Conservation (phyloP, 1,140 invertebrate genomes). For the Camponotus vicinus region DNA sequence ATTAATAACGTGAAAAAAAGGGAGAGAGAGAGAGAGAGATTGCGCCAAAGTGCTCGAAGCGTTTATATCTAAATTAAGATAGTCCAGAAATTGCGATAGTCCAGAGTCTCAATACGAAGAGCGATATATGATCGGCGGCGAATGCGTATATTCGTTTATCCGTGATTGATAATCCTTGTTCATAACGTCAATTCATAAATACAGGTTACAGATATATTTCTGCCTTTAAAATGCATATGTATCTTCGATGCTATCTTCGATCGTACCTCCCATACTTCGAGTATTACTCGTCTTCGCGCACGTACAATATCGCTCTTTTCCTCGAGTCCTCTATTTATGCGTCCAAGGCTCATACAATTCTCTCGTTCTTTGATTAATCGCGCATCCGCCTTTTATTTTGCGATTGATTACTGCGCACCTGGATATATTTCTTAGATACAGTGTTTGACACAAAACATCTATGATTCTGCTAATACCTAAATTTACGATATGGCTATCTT, state of each 20-base stretch:
- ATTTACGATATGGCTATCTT: constrained; percentile 1
- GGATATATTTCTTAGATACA: background rate
- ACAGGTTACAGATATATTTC: constrained; percentile 54
- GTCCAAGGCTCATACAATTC: constrained; percentile 34
- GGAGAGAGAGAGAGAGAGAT: background rate
- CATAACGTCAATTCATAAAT: constrained; percentile 62
- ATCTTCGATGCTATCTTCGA: constrained; percentile 55
- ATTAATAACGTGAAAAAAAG: background rate
- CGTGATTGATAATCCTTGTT: constrained; percentile 61
- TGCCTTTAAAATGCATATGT: constrained; percentile 58
- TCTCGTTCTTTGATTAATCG: constrained; percentile 53
- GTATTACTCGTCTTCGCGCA: constrained; percentile 56
- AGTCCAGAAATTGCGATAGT: constrained; percentile 6
- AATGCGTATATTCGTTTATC: constrained; percentile 37
- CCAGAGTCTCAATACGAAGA: constrained; percentile 1
- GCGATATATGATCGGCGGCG: background rate
- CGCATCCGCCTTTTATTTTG: constrained; percentile 45
- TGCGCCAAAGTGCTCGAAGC: too few species aligned
- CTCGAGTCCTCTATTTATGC: constrained; percentile 39
- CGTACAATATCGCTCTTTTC: constrained; percentile 44
- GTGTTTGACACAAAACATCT: constrained; percentile 19
- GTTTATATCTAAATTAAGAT: constrained; percentile 30
- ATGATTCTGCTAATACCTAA: constrained; percentile 19
- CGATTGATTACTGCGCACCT: constrained; percentile 34
- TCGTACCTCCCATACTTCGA: constrained; percentile 45